Base-by-base conservation (phyloP, 1,140 invertebrate genomes). In the Odontomachus brunneus region DNA sequence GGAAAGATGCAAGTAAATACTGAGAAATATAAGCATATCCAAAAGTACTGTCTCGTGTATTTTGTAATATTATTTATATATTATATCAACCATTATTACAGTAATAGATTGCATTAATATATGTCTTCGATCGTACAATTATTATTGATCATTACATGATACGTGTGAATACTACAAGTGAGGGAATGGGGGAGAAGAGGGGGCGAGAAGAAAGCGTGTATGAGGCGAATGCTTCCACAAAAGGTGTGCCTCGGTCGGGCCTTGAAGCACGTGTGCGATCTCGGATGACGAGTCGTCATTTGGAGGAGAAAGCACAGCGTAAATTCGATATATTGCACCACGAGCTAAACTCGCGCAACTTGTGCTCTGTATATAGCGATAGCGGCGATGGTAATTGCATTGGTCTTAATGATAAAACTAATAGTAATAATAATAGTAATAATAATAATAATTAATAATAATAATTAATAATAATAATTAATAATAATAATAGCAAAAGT, bases 121-220 rank as follows among this genome's bases (percentile, higher is more conserved):
- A 86, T 88, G 76, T 83, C 73, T 89, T 84, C 82, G 84, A 88
- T 88, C 86, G 75, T 88, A 89, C 88, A 90, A 84, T 89, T 83
- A 84, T 90, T 89, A 90, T 84, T 83, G 59, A 69, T 87, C 81
- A 87, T 86, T 76, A 78, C 22, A 69, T 71, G 26, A 63, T 81
- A 69, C 63, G 49, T 63, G 72, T 44, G 38, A 44, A 44, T 44
- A 74, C 60, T 53, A 71, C 14, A 19, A 80, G 26, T 75, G 49
- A 69, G 29, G 33, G 29, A 24, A 71, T 80, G 51, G 3, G 33
- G 9, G 51, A 44, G 38, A 26, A 71, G 33, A 71, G 12, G 26
- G 57, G n/a, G 17, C 17, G 33, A 80, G 65, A 80, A 69, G 24
- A 67, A 69, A 55, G 22, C 69, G 24, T 26, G 69, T 24, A 66